Percentiles rank a stretch among this genome's conserved stretches.
These are phyloP conservation scores for Nomia melanderi DNA, from an alignment of 1,140 invertebrate species.

Conservation along the genomic window DNA sequence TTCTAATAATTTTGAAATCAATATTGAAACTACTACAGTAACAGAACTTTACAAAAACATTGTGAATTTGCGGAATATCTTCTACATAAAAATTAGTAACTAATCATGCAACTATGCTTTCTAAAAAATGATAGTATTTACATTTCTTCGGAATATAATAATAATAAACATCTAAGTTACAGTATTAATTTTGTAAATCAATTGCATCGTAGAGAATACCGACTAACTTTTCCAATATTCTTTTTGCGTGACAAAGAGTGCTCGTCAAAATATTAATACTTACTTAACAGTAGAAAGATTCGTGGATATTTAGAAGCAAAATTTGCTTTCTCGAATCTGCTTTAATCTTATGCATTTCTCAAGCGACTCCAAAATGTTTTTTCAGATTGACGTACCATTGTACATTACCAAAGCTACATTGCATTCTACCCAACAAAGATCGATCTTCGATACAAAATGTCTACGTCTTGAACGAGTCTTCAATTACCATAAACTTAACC, in stretches of 20 bases:
- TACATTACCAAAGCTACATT: constrained; percentile 20
- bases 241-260: not conserved
- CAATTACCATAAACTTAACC: constrained; percentile 7
- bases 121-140: not conserved
- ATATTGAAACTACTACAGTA: not conserved
- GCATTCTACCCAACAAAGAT: constrained; percentile 14
- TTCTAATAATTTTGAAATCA: not conserved
- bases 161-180: too few relatives aligned
- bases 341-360: constrained; percentile 20
- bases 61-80: not conserved
- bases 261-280: constrained; percentile 14
- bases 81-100: not conserved
- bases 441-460: constrained; percentile 48
- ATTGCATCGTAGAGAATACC: not conserved
- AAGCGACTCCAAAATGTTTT: not conserved
- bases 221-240: not conserved
- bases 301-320: constrained; percentile 11
- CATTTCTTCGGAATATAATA: not conserved
- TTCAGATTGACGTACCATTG: constrained; percentile 3
- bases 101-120: not conserved
- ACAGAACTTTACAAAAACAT: not conserved
- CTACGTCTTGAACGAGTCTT: constrained; percentile 29
- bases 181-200: not conserved
- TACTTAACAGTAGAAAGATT: constrained; percentile 11
- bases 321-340: not conserved